Evolutionary conservation across 2,113 vertebrate genomes (phyloP).

Genomic region (Neodontobutis hainanensis): DNA sequence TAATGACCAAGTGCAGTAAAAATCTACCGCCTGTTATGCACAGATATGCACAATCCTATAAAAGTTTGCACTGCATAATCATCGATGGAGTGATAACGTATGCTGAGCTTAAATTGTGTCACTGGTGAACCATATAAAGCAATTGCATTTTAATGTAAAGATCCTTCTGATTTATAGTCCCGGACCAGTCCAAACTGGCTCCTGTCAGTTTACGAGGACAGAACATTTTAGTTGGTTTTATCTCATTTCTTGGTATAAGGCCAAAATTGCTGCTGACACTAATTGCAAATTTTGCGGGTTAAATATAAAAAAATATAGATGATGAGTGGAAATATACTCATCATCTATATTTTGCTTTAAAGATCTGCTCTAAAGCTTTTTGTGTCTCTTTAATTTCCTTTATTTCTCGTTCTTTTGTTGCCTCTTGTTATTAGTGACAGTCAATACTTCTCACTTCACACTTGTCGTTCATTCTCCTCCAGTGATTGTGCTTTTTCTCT

Average conservation of each 20-base stretch:
- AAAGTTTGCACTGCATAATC: conserved; percentile 5
- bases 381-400: conserved; percentile 13
- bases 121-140: conserved; percentile 5
- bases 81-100: background rate
- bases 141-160: conserved; percentile 9
- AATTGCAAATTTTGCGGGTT: conserved; percentile 49
- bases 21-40: conserved; percentile 4
- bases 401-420: conserved; percentile 17
- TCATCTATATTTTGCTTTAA: conserved; percentile 57
- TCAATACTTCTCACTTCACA: conserved; percentile 25
- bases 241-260: background rate
- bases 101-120: conserved; percentile 1
- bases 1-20: conserved; percentile 8
- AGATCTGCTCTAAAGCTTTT: conserved; percentile 45
- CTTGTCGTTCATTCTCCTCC: conserved; percentile 43
- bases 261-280: conserved; percentile 34
- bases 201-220: background rate
- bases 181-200: background rate
- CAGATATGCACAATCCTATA: conserved; percentile 8
- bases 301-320: no score
- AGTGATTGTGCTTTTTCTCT: conserved; percentile 26
- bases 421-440: conserved; percentile 48
- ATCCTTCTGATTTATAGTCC: background rate
- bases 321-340: conserved; percentile 47
- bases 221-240: background rate